These are phyloP conservation scores for Cygnus buccinator DNA, from an alignment of 2,113 vertebrate species.

Conservation along the genomic window DNA sequence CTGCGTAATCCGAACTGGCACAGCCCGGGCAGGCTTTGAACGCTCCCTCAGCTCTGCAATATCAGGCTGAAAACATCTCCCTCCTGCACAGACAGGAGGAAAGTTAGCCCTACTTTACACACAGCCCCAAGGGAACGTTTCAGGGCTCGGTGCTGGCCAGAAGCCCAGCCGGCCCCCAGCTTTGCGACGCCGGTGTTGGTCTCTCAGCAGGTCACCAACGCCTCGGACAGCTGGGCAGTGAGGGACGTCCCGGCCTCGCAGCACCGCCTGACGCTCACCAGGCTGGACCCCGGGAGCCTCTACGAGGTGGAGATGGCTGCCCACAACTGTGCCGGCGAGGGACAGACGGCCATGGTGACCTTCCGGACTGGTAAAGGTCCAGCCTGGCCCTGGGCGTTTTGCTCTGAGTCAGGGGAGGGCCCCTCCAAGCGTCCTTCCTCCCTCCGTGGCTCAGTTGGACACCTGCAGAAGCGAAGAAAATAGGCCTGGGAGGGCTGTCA, in stretches of 20 bases:
- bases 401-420: not conserved
- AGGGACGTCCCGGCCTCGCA: slow-evolving; percentile 85
- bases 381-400: not conserved
- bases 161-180: not conserved
- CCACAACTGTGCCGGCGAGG: slow-evolving; percentile 90
- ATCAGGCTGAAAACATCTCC: not conserved
- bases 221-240: slow-evolving; percentile 85
- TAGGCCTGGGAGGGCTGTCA: not conserved
- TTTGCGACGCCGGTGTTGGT: not conserved
- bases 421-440: not conserved
- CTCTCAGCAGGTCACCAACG: slow-evolving; percentile 83
- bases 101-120: not conserved
- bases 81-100: not conserved
- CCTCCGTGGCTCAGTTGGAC: not conserved
- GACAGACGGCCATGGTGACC: slow-evolving; percentile 97
- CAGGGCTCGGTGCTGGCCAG: not conserved
- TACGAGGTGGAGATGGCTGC: slow-evolving; percentile 98
- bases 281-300: slow-evolving; percentile 91
- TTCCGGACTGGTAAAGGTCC: slow-evolving; percentile 90
- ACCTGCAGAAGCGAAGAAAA: not conserved
- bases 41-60: not conserved
- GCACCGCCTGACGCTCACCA: slow-evolving; percentile 86
- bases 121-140: not conserved
- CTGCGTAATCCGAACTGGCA: not conserved
- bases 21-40: not conserved